These are phyloP conservation scores for Acleris emargana DNA, from an alignment of 2,888 invertebrate species.

Conservation along the genomic window DNA sequence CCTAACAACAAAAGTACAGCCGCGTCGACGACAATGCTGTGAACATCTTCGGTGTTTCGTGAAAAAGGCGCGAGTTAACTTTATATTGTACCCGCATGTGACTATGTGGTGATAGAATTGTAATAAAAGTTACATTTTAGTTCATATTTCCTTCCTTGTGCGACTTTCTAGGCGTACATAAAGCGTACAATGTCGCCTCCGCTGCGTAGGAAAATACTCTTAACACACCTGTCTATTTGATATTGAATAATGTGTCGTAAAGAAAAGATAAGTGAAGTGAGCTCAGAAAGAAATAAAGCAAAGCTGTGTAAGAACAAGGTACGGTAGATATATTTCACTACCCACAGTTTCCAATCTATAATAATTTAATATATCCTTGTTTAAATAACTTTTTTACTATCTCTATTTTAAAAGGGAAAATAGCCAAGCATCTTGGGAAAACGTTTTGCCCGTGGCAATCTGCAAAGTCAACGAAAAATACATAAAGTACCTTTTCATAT, in stretches of 20 bases:
- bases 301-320: too few relatives aligned
- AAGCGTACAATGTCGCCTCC: too few relatives aligned
- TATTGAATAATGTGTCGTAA: too few relatives aligned
- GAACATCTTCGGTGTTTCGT: conserved; percentile 22
- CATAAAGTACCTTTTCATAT: conserved; percentile 17
- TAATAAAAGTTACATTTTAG: conserved; percentile 20
- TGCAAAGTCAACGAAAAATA: conserved; percentile 16
- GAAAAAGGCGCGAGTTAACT: conserved; percentile 28
- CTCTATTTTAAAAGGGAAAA: conserved; percentile 5
- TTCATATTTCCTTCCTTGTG: not conserved
- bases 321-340: too few relatives aligned
- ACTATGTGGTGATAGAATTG: conserved; percentile 20
- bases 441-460: conserved; percentile 22
- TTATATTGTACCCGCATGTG: conserved; percentile 22
- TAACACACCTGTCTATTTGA: too few relatives aligned
- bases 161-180: too few relatives aligned
- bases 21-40: conserved; percentile 15
- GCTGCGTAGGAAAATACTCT: too few relatives aligned
- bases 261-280: too few relatives aligned
- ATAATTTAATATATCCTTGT: too few relatives aligned
- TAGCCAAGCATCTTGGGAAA: conserved; percentile 5
- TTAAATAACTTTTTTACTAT: not conserved
- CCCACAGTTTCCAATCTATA: too few relatives aligned
- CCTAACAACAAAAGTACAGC: conserved; percentile 11
- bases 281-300: too few relatives aligned